Conservation (phyloP, 2,888 invertebrate species). For the Orthosia incerta region DNA sequence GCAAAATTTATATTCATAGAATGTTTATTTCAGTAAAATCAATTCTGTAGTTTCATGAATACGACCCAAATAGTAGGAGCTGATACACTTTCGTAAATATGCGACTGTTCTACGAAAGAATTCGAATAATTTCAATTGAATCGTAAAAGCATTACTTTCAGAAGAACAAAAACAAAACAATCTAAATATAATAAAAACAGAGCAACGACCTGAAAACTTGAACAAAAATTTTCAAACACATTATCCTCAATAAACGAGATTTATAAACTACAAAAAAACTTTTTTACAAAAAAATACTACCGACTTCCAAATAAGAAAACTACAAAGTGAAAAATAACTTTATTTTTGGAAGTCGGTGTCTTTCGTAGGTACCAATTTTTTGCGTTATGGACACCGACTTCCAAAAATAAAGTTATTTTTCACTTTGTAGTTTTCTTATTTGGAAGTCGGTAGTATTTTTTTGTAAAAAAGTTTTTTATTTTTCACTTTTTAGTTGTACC, state of each 20-base stretch:
- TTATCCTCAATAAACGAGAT: conserved; percentile 16
- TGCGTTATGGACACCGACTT: too few species aligned
- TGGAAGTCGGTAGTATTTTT: too few species aligned
- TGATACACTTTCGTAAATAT: background rate
- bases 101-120: background rate
- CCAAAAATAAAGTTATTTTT: too few species aligned
- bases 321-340: too few species aligned
- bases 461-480: too few species aligned
- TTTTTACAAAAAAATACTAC: too few species aligned
- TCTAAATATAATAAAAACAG: conserved; percentile 23
- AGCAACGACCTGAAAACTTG: conserved; percentile 22
- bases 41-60: background rate
- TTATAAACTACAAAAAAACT: background rate
- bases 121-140: conserved; percentile 13
- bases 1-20: too few species aligned
- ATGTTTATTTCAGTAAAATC: background rate
- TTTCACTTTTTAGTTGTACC: too few species aligned
- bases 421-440: too few species aligned
- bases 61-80: background rate
- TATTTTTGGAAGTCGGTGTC: too few species aligned
- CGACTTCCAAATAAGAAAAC: too few species aligned
- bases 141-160: background rate
- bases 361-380: too few species aligned
- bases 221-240: background rate
- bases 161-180: background rate